Base-by-base conservation (phyloP, 2,797 vertebrate genomes). In the Podargus strigoides region DNA sequence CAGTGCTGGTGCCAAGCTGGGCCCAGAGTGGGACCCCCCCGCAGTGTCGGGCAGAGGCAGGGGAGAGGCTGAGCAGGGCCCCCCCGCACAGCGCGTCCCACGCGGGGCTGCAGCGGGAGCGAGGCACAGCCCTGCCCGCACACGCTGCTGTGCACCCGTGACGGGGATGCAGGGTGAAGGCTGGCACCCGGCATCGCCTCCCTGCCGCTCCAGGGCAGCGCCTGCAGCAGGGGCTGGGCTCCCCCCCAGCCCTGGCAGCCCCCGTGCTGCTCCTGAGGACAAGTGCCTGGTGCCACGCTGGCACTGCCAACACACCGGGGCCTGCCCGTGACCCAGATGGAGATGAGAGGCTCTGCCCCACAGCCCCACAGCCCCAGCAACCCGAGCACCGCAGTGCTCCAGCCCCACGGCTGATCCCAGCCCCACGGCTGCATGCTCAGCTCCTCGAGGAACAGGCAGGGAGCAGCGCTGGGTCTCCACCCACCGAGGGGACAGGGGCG, bases 341-440 rank as follows among this genome's bases (percentile, higher is more conserved):
- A 47, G 77, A n/a, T 3, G 0, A 55, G 63, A 23, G 52, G 19
- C 39, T 67, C 53, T 22, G 8, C 34, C 46, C 30, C 10, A 3
- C n/a, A 56, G 44, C 12, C 14, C 53, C 9, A 1, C 8, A 3
- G n/a, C 7, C 17, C 16, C 72, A 39, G 44, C 47, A 74, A 20
- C 22, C 36, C 1, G 2, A 6, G 15, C n/a, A n/a, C 55, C 0
- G 1, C 1, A 0, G 36, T 26, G 37, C 14, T 28, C 37, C 58
- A 52, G 72, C 20, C 28, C 64, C 46, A 4, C 0, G 21, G 13
- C 12, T 3, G 0, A 7, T 3, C 6, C 15, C 7, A 3, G 34
- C 42, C 12, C 42, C 26, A 6, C 0, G 0, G 75, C 49, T 4
- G 1, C 12, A 1, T 14, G 4, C 47, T 10, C 2, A 1, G 32